Percentiles rank a stretch among this genome's conserved stretches.
Conservation (phyloP, 92 coral and sea anemone species). For the Virgularia gustaviana region DNA sequence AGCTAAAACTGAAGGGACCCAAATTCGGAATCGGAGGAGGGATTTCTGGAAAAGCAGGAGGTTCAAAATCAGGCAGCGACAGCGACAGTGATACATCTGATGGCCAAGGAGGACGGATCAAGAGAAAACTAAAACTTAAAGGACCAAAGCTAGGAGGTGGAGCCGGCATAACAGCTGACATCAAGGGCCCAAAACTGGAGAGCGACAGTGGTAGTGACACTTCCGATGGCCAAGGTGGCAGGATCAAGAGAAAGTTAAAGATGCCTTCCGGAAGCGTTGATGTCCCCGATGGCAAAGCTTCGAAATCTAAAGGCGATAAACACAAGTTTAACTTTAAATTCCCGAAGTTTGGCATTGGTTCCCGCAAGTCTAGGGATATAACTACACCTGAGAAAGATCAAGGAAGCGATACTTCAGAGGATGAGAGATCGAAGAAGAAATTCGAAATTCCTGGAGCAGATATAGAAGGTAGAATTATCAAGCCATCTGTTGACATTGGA, state of each 20-base stretch:
- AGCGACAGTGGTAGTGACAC: constrained; percentile 11
- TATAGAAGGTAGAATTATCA: background rate
- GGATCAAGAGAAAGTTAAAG: constrained; percentile 17
- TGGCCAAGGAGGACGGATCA: constrained; percentile 3
- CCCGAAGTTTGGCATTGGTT: constrained; percentile 7
- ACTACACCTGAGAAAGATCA: background rate
- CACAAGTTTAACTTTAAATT: background rate
- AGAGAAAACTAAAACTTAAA: constrained; percentile 6
- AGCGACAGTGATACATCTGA: constrained; percentile 16
- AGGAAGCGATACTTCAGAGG: constrained; percentile 27
- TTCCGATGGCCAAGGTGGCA: constrained; percentile 17
- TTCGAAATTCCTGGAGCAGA: background rate
- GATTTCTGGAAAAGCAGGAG: background rate
- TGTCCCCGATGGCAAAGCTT: background rate
- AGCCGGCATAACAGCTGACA: background rate
- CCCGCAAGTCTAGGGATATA: too few relatives aligned
- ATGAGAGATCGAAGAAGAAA: background rate
- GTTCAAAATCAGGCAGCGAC: background rate
- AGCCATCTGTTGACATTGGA: background rate
- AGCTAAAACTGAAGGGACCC: constrained; percentile 13
- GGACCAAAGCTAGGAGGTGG: constrained; percentile 11
- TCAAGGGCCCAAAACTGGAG: background rate
- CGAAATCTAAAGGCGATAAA: background rate
- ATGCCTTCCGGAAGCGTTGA: background rate
- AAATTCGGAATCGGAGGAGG: background rate